phyloP scores from a whole-genome alignment of 2,113 vertebrate genomes.

The Notiomystis cincta region DNA sequence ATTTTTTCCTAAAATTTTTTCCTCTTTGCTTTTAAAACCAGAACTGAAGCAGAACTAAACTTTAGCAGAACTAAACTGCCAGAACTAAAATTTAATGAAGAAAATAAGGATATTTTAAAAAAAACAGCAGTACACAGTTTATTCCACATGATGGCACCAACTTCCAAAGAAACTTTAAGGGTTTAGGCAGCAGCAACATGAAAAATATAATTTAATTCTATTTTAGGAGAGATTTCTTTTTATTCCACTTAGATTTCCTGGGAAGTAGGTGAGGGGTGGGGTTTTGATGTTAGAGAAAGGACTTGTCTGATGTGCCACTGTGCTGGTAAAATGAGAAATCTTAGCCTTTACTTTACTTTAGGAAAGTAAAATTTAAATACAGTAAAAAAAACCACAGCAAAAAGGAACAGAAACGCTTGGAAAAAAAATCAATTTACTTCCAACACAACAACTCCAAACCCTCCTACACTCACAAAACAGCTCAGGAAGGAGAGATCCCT shows the following conservation, averaged over 20 bases:
- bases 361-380: fast-evolving
- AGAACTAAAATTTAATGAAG: no score
- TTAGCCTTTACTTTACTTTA: no score
- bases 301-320: background rate
- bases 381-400: background rate
- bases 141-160: conserved; percentile 37
- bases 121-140: background rate
- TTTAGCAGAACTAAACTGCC: no score
- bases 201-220: background rate
- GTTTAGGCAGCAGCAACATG: background rate
- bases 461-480: no score
- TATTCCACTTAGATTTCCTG: background rate
- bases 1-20: background rate
- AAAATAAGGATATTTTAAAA: background rate
- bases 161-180: background rate
- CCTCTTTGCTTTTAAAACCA: background rate
- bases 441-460: no score
- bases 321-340: background rate
- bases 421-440: background rate
- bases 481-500: background rate
- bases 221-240: background rate
- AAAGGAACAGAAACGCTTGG: background rate
- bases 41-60: background rate
- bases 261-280: background rate
- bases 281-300: background rate